These are phyloP conservation scores for Heterotilapia buettikoferi DNA, from an alignment of 2,113 vertebrate species.

Conservation along the genomic window DNA sequence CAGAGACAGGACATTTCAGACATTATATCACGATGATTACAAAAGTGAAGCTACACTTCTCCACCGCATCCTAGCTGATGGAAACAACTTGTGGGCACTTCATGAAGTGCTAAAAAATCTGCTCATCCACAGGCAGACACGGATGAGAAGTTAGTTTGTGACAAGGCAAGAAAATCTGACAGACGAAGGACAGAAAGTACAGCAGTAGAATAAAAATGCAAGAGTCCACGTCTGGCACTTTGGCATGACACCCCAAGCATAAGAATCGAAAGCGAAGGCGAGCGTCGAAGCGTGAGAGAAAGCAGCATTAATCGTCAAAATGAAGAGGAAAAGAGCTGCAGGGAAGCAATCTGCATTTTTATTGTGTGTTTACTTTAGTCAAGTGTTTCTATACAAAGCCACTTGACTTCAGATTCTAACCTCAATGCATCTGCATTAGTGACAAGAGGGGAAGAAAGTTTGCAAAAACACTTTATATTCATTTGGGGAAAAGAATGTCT, in stretches of 20 bases:
- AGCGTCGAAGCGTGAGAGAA: not conserved
- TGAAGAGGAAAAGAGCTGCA: not conserved
- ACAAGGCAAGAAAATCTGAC: conserved; percentile 18
- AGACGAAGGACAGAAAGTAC: conserved; percentile 15
- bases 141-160: not conserved
- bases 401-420: not conserved
- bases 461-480: not conserved
- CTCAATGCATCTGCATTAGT: not conserved
- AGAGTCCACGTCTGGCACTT: conserved; percentile 27
- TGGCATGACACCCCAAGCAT: conserved; percentile 19
- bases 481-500: conserved; percentile 1
- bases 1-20: not conserved
- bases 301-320: not conserved
- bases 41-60: not conserved
- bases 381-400: not conserved
- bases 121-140: not conserved
- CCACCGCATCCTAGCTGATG: not conserved
- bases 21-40: not conserved
- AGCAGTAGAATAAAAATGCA: conserved; percentile 29
- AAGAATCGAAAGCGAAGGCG: conserved; percentile 24
- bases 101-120: not conserved
- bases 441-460: not conserved
- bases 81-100: not conserved
- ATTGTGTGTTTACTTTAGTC: not conserved
- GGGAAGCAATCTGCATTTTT: not conserved